Conservation (phyloP, 2,113 vertebrate genomes). For the Rhadina sibilatrix region DNA sequence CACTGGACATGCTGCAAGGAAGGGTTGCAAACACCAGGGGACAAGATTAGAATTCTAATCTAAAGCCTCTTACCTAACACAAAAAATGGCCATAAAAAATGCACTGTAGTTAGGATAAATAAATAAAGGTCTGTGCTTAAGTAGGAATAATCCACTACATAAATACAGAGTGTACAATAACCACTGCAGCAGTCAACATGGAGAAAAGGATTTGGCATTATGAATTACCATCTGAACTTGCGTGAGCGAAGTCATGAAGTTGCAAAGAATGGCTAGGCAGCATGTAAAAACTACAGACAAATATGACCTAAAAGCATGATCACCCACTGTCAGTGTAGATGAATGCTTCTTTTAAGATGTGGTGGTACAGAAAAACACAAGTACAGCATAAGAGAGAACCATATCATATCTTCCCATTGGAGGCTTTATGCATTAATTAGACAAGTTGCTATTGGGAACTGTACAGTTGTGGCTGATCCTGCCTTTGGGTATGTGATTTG, state of each 20-base stretch:
- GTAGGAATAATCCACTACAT: background rate
- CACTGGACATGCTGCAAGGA: background rate
- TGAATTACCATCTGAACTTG: background rate
- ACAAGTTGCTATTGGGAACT: background rate
- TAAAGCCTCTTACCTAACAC: background rate
- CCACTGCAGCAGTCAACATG: background rate
- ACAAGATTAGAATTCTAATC: background rate
- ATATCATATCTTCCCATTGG: background rate
- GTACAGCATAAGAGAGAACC: background rate
- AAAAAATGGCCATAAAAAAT: background rate
- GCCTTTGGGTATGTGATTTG: background rate
- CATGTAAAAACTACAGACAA: background rate
- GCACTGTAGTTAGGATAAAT: background rate
- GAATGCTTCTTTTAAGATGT: background rate
- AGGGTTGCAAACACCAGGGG: background rate
- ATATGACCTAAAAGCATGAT: background rate
- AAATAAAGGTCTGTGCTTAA: background rate
- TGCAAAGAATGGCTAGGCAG: background rate
- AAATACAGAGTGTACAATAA: background rate
- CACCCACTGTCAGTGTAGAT: background rate
- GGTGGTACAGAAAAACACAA: background rate
- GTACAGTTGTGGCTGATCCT: background rate
- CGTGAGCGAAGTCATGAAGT: fast-evolving
- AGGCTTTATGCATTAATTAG: background rate
- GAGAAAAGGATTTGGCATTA: background rate